A percentile compares a stretch with the other conserved stretches of the same genome.
phyloP scores from a whole-genome alignment of 1,140 invertebrate genomes.

The Philopotamus ludificatus region DNA sequence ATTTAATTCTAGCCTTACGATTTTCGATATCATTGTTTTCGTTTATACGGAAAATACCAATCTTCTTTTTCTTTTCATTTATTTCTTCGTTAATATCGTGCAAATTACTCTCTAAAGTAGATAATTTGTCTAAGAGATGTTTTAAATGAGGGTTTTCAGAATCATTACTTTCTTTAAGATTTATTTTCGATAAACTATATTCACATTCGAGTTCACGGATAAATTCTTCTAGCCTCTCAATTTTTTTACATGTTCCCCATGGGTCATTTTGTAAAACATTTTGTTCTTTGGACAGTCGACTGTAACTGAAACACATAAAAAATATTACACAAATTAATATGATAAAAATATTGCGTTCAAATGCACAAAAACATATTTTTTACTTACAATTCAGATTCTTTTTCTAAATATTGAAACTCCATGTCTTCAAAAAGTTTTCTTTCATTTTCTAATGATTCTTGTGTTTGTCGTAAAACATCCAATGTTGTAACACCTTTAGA shows the following conservation, averaged over 20 bases:
- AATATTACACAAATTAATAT: too few species aligned
- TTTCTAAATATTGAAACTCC: conserved; percentile 91
- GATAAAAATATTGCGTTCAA: not conserved
- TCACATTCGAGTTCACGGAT: conserved; percentile 11
- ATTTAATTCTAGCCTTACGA: conserved; percentile 49
- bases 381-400: conserved; percentile 73
- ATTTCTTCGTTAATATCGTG: conserved; percentile 9
- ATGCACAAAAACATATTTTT: conserved; percentile 16
- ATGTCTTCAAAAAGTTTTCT: conserved; percentile 86
- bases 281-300: conserved; percentile 18
- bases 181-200: conserved; percentile 2
- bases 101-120: conserved; percentile 1
- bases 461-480: conserved; percentile 63
- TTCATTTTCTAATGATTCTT: conserved; percentile 70
- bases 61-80: conserved; percentile 7
- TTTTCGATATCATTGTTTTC: conserved; percentile 51
- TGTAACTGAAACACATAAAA: conserved; percentile 12
- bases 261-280: conserved; percentile 18
- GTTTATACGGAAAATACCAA: conserved; percentile 33
- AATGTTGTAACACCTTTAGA: conserved; percentile 57
- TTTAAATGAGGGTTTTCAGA: conserved; percentile 13
- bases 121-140: conserved; percentile 9
- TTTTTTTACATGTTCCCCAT: conserved; percentile 12
- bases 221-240: conserved; percentile 11
- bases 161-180: conserved; percentile 10